Percentiles rank a stretch among this genome's conserved stretches.
Conservation (phyloP, 2,113 vertebrate genomes). For the Apodemus sylvaticus region DNA sequence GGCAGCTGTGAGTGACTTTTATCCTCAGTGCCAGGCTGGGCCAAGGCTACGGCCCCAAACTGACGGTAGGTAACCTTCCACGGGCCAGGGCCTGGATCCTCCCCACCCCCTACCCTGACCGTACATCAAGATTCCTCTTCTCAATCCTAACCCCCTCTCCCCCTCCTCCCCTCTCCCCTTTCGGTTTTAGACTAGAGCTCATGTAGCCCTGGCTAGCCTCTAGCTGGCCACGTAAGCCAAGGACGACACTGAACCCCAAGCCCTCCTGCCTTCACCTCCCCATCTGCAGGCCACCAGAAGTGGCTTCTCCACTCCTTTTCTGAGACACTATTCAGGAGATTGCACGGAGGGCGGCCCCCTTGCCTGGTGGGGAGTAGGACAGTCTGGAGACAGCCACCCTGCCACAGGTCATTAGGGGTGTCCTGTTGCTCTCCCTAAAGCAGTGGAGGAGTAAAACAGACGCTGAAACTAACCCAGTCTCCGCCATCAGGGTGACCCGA, state of each 20-base stretch:
- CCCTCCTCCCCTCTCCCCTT: background rate
- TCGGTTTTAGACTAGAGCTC: background rate
- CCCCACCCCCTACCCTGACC: background rate
- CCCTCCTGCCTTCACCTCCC: background rate
- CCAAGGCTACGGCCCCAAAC: background rate
- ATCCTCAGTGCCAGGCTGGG: background rate
- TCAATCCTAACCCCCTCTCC: background rate
- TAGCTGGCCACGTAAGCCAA: background rate
- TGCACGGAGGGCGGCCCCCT: background rate
- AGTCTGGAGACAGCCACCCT: background rate
- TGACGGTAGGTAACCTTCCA: background rate
- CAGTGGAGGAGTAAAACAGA: conserved; percentile 21
- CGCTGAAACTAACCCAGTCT: conserved; percentile 9
- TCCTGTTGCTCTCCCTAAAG: background rate
- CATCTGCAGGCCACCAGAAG: background rate
- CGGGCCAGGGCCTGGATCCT: background rate
- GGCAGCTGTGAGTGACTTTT: background rate
- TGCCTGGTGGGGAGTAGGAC: background rate
- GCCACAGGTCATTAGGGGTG: background rate
- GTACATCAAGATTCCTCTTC: background rate
- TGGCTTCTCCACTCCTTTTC: background rate
- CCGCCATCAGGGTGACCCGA: background rate
- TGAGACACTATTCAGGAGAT: background rate
- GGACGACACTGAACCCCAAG: background rate
- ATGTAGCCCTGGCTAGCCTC: background rate